Percentiles rank a stretch among this genome's conserved stretches.
These are phyloP conservation scores for Temnothorax curvispinosus DNA, from an alignment of 1,140 invertebrate species.

Conservation along the genomic window DNA sequence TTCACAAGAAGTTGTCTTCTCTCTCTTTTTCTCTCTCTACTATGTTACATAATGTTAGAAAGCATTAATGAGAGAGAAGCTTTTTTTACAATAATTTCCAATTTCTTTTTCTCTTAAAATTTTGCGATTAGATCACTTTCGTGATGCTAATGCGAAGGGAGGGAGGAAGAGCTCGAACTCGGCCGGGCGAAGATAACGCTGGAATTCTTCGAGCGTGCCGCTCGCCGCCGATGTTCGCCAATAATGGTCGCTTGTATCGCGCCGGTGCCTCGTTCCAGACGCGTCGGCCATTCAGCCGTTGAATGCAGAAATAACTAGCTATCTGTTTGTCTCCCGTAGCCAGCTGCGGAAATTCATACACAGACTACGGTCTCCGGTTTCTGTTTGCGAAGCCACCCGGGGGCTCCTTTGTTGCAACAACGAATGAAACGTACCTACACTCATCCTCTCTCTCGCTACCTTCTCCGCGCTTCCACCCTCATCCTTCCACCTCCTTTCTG, in stretches of 20 bases:
- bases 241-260: slow-evolving; percentile 74
- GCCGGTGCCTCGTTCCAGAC: slow-evolving; percentile 74
- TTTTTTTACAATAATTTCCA: background rate
- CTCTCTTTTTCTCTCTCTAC: background rate
- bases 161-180: slow-evolving; percentile 47
- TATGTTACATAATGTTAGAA: background rate
- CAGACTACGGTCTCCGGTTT: slow-evolving; percentile 76
- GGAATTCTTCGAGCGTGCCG: slow-evolving; percentile 71
- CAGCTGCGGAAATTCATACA: slow-evolving; percentile 77
- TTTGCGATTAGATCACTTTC: background rate
- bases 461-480: slow-evolving; percentile 39
- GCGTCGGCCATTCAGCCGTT: slow-evolving; percentile 75
- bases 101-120: background rate
- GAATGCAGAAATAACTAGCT: slow-evolving; percentile 77
- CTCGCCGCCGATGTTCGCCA: slow-evolving; percentile 62
- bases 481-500: slow-evolving; percentile 35
- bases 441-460: slow-evolving; percentile 59
- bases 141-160: background rate
- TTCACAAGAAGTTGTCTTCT: too few species aligned
- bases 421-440: slow-evolving; percentile 75
- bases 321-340: slow-evolving; percentile 76
- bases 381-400: slow-evolving; percentile 76
- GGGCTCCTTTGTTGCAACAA: slow-evolving; percentile 74
- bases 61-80: background rate
- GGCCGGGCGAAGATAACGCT: slow-evolving; percentile 60